phyloP scores from a whole-genome alignment of 2,113 vertebrate genomes.

The Pomatorhinus ruficollis region DNA sequence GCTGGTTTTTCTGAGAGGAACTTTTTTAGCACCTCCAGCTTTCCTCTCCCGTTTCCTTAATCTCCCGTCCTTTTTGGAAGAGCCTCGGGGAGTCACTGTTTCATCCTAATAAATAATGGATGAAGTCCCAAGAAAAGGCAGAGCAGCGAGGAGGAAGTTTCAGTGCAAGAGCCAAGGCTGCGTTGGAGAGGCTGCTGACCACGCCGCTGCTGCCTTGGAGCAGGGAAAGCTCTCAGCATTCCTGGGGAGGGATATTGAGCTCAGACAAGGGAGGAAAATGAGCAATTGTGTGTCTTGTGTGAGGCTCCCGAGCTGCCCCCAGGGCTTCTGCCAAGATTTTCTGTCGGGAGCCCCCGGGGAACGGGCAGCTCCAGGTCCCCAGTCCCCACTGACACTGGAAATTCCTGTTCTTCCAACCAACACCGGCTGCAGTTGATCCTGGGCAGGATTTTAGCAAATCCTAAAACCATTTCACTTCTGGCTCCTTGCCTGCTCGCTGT shows the following conservation, averaged over 20 bases:
- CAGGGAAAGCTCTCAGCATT: background rate
- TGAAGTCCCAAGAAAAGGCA: background rate
- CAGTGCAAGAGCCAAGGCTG: background rate
- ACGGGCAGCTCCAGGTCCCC: background rate
- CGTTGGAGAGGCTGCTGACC: background rate
- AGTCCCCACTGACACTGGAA: accelerated
- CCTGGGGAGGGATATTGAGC: background rate
- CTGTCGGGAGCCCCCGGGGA: background rate
- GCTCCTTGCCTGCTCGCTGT: background rate
- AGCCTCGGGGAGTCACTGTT: background rate
- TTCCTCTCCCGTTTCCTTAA: background rate
- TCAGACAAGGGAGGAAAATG: background rate
- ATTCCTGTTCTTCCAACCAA: background rate
- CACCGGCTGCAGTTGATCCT: accelerated
- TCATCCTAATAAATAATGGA: background rate
- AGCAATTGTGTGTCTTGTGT: background rate
- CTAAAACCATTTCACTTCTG: background rate
- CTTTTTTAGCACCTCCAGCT: background rate
- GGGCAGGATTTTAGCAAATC: background rate
- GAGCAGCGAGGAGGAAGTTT: background rate
- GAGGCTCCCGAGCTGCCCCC: background rate
- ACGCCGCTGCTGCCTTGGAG: background rate
- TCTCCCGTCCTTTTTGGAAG: background rate
- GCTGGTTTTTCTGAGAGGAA: background rate
- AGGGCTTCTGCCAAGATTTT: background rate